Conservation (phyloP, 2,797 vertebrate genomes). For the Hipposideros larvatus region DNA sequence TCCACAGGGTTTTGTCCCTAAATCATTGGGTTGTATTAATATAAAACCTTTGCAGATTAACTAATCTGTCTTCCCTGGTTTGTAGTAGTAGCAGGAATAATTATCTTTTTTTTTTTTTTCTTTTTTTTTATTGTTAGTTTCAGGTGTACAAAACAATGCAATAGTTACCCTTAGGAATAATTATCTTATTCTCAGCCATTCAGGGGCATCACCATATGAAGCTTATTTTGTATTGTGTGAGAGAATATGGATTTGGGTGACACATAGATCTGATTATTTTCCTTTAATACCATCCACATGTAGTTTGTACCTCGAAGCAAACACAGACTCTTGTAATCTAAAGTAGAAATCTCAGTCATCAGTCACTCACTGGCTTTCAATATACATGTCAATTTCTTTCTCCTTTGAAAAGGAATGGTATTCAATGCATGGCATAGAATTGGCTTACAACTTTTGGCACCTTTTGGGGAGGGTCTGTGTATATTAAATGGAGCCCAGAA, state of each 20-base stretch:
- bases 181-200: slow-evolving; percentile 19
- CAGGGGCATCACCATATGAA: neutral
- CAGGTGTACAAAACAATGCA: no score
- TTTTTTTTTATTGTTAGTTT: no score
- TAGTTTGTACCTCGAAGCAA: neutral
- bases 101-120: no score
- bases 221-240: neutral
- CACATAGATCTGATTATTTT: neutral
- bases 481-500: slow-evolving; percentile 43
- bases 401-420: slow-evolving; percentile 7
- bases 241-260: slow-evolving; percentile 33
- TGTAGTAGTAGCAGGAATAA: neutral
- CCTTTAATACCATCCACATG: neutral
- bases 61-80: slow-evolving; percentile 12
- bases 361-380: neutral
- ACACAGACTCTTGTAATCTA: slow-evolving; percentile 17
- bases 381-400: neutral
- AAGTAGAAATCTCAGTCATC: slow-evolving; percentile 33
- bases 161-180: no score
- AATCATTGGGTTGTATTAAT: neutral
- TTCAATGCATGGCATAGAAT: neutral
- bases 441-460: neutral
- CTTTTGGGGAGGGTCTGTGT: neutral
- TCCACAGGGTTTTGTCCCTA: neutral
- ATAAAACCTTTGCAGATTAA: slow-evolving; percentile 34